phyloP scores from a whole-genome alignment of 1,140 invertebrate genomes.

The Drosophila gunungcola region DNA sequence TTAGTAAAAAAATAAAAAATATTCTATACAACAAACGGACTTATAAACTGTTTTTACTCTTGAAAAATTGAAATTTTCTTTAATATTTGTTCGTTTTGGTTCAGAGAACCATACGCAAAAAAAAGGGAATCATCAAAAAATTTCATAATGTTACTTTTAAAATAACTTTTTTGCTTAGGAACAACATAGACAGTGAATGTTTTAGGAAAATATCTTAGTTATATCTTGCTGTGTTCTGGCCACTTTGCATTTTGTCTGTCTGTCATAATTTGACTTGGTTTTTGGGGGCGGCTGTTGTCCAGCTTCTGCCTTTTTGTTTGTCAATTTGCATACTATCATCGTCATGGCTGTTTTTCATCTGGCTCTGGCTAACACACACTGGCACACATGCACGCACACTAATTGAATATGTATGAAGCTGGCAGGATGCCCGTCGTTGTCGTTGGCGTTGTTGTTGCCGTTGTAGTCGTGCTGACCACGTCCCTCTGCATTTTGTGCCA shows the following conservation, averaged over 20 bases:
- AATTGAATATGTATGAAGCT: conserved; percentile 83
- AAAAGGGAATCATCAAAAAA: neutral
- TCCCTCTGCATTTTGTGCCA: conserved; percentile 32
- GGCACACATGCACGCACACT: conserved; percentile 54
- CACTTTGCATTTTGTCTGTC: conserved; percentile 70
- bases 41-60: no score
- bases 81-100: no score
- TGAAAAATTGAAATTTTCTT: no score
- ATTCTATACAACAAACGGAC: no score
- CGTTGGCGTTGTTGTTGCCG: conserved; percentile 41
- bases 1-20: neutral
- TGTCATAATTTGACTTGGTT: conserved; percentile 71
- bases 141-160: no score
- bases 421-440: conserved; percentile 54
- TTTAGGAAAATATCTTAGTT: no score
- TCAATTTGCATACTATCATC: conserved; percentile 84
- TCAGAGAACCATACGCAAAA: no score
- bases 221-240: conserved; percentile 2
- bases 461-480: conserved; percentile 2
- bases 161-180: no score
- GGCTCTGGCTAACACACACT: conserved; percentile 29
- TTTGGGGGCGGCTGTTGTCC: conserved; percentile 51
- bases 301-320: conserved; percentile 74
- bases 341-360: conserved; percentile 81
- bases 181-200: no score